phyloP scores from a whole-genome alignment of 2,113 vertebrate genomes.

The Toxotes chatareus region DNA sequence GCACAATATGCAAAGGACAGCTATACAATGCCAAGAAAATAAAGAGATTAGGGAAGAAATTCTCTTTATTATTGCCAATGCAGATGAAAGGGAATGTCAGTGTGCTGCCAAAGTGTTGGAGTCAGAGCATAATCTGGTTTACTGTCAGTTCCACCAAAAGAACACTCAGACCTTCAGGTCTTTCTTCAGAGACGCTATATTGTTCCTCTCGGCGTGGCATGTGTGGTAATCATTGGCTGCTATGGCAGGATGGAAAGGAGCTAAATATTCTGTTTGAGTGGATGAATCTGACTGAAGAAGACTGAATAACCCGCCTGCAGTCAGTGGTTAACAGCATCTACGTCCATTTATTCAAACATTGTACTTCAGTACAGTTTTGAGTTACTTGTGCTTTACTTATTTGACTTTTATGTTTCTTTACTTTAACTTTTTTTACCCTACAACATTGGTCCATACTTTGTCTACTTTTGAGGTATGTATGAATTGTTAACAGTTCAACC shows the following conservation, averaged over 20 bases:
- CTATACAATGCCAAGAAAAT: constrained; percentile 22
- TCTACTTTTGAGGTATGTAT: background rate
- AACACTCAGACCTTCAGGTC: constrained; percentile 31
- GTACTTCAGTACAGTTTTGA: background rate
- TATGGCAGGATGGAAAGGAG: constrained; percentile 29
- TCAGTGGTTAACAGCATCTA: background rate
- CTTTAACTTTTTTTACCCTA: too few species aligned
- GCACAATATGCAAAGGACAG: constrained; percentile 12
- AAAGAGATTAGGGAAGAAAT: constrained; percentile 5
- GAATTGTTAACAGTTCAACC: too few species aligned
- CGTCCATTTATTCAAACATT: background rate
- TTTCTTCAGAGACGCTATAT: constrained; percentile 38
- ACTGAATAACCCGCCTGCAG: constrained; percentile 14
- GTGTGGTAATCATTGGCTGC: constrained; percentile 41
- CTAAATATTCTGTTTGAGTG: constrained; percentile 5
- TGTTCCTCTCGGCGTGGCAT: constrained; percentile 43
- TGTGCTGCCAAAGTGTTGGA: constrained; percentile 31
- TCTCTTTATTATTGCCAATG: constrained; percentile 11
- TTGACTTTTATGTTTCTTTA: too few species aligned
- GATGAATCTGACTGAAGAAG: constrained; percentile 3
- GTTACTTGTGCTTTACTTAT: background rate
- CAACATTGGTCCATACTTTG: too few species aligned
- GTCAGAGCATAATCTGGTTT: constrained; percentile 48
- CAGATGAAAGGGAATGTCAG: constrained; percentile 34
- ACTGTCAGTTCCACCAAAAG: constrained; percentile 44